Evolutionary conservation across 1,140 invertebrate species (phyloP).

Genomic region (Brachionus rotundiformis): DNA sequence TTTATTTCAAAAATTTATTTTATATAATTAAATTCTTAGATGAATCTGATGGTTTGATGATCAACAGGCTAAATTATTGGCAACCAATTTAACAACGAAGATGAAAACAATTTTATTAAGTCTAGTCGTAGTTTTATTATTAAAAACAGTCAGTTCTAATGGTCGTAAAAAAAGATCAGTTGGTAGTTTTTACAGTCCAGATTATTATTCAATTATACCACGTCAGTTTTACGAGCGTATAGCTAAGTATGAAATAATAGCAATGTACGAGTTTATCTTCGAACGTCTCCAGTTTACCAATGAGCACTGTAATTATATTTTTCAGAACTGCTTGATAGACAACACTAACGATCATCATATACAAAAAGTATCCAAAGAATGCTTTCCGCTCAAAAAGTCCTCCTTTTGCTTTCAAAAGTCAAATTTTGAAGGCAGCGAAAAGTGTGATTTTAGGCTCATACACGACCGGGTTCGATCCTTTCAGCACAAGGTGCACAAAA

Average conservation of each 20-base stretch:
- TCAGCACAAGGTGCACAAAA: slow-evolving; percentile 11
- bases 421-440: slow-evolving; percentile 16
- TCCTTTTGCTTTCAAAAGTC: background rate
- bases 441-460: slow-evolving; percentile 11
- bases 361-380: slow-evolving; percentile 2
- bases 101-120: background rate
- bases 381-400: slow-evolving; percentile 49
- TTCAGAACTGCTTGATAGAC: slow-evolving; percentile 42
- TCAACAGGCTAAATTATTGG: background rate
- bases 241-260: background rate
- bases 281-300: slow-evolving; percentile 11
- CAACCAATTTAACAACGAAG: background rate
- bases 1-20: background rate
- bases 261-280: slow-evolving; percentile 47
- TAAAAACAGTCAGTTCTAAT: background rate
- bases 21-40: background rate
- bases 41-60: background rate
- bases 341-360: background rate
- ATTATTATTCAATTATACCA: slow-evolving; percentile 48
- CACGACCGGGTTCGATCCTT: background rate
- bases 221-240: background rate
- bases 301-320: slow-evolving; percentile 7
- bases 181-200: background rate
- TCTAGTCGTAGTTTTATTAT: slow-evolving; percentile 37
- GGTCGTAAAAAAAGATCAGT: background rate